Evolutionary conservation across 2,888 invertebrate genomes (phyloP).

Genomic region (Pachymerium ferrugineum): DNA sequence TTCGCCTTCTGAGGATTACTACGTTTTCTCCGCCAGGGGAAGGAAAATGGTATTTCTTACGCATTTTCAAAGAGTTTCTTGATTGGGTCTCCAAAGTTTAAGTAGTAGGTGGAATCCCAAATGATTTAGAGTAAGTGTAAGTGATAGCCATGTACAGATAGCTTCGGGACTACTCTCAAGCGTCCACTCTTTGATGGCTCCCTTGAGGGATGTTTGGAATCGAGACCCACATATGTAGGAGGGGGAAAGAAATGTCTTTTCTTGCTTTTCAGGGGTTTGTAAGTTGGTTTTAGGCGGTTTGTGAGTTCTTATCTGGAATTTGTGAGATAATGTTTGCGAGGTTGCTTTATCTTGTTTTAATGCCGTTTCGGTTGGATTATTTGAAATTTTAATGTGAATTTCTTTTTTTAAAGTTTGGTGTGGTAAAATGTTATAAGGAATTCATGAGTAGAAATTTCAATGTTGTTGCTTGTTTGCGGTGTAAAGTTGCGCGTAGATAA

Average conservation of each 20-base stretch:
- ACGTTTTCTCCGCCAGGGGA: not conserved
- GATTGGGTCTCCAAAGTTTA: constrained; percentile 4
- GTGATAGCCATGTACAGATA: not conserved
- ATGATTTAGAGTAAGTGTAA: not conserved
- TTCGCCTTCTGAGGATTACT: not conserved
- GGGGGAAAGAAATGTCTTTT: not conserved
- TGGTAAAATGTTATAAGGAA: no score
- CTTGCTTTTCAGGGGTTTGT: no score
- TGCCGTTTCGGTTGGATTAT: no score
- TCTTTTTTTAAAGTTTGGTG: no score
- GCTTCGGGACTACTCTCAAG: not conserved
- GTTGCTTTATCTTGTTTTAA: no score
- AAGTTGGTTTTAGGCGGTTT: no score
- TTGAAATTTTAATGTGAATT: no score
- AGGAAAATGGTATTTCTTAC: not conserved
- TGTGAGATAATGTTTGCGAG: no score
- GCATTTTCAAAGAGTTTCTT: not conserved
- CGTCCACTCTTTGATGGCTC: constrained; percentile 1
- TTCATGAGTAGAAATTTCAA: no score
- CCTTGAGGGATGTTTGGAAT: not conserved
- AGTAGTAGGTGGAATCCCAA: constrained; percentile 1
- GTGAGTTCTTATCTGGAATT: no score
- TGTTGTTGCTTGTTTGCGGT: no score
- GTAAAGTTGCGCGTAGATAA: no score
- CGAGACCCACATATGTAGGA: not conserved